These are phyloP conservation scores for Pachyseris speciosa DNA, from an alignment of 64 coral and sea anemone species.

Conservation along the genomic window DNA sequence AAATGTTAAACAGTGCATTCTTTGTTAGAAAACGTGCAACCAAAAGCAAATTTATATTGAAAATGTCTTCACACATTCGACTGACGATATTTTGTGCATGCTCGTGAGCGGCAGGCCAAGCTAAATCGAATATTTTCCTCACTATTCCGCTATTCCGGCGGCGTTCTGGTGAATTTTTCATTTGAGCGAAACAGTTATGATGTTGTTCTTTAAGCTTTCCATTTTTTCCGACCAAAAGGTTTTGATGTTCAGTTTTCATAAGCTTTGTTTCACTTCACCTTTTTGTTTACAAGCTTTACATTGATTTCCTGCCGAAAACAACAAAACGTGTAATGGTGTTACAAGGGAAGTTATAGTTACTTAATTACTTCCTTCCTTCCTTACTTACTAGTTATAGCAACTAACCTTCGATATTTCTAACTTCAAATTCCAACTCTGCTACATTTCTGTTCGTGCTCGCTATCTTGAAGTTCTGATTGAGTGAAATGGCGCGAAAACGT, in stretches of 20 bases:
- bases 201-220: background rate
- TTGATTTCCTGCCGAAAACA: conserved; percentile 7
- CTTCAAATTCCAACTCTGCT: background rate
- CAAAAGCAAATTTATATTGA: conserved; percentile 20
- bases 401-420: conserved; percentile 23
- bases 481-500: background rate
- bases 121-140: conserved; percentile 16
- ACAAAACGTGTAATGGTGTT: conserved; percentile 10
- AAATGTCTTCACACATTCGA: background rate
- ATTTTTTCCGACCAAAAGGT: conserved; percentile 14
- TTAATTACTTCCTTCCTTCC: background rate
- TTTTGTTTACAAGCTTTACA: conserved; percentile 20
- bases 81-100: background rate
- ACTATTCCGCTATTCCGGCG: background rate
- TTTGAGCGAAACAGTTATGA: background rate
- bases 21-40: conserved; percentile 21
- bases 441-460: background rate
- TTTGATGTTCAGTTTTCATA: conserved; percentile 2
- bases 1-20: conserved; percentile 12
- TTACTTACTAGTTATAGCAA: conserved; percentile 16
- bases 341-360: background rate
- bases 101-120: conserved; percentile 14
- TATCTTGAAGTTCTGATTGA: background rate
- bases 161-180: conserved; percentile 20
- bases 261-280: conserved; percentile 15